Evolutionary conservation across 2,888 invertebrate species (phyloP), one percentile per base, ranked within the genome.

Genomic region (Drosophila macrospina): DNA sequence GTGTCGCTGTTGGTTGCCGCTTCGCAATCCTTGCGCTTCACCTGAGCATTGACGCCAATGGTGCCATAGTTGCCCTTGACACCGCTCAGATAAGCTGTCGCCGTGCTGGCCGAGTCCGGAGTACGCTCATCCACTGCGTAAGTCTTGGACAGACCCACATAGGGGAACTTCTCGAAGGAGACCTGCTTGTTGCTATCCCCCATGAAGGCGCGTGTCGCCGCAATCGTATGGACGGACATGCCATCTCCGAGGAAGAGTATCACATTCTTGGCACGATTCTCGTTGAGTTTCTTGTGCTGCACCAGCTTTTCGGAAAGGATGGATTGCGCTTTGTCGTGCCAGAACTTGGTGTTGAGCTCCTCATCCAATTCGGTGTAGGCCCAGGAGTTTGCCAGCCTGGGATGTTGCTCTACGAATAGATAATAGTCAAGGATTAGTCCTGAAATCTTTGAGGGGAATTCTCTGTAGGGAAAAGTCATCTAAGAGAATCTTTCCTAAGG

Each of bases 101-200:
- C 95, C 0, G 96, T 95, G 85, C 95, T 95, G 0, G 97, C 97
- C 0, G 97, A 97, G 87, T 97, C 97, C 0, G 97, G 95, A 0
- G 96, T 96, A 91, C 96, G 95, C 41, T 93, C 93, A 80, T 96
- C 94, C 0, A 96, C 94, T 80, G 96, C 96, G 90, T 96, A 96
- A 0, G 96, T 96, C 94, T 96, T 91, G 26, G 92, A 89, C 1
- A 92, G 81, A 0, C 92, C 92, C 32, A 87, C 45, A 78, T 93
- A 93, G 2, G 95, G 95, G 83, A 95, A 95, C 61, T 93, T 91
- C 79, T 96, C 95, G 90, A 95, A 95, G 20, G 92, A 92, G 0
- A 95, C 91, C 51, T 93, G 88, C 20, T 92, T 91, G 71, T 94
- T 94, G 90, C 95, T 95, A 5, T 95, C 95, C 2, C 95, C 95